Evolutionary conservation across 2,888 invertebrate species (phyloP).

Genomic region (Flexamia atlantica): DNA sequence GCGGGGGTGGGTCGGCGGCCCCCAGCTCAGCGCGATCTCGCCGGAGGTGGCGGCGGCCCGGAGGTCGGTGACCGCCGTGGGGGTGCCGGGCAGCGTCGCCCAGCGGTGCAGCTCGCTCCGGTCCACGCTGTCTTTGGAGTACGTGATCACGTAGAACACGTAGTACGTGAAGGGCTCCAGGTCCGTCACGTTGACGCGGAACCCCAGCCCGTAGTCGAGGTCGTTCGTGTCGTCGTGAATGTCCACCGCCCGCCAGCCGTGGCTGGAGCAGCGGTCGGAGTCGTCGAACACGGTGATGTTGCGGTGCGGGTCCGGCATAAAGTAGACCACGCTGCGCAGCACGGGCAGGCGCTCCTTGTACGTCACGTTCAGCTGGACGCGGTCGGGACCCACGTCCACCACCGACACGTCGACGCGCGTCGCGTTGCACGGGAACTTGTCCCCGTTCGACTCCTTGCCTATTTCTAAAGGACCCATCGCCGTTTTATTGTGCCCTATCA

Average conservation of each 20-base stretch:
- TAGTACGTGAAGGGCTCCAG: conserved; percentile 85
- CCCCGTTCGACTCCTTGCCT: conserved; percentile 82
- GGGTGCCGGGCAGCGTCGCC: conserved; percentile 75
- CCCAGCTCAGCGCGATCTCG: conserved; percentile 78
- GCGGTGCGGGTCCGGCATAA: conserved; percentile 76
- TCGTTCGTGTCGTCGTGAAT: conserved; percentile 66
- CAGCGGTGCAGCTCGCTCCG: conserved; percentile 76
- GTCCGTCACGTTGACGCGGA: conserved; percentile 72
- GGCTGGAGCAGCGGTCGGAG: conserved; percentile 78
- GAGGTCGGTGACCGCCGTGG: conserved; percentile 72
- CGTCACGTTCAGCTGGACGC: conserved; percentile 65
- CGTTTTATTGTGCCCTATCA: conserved; percentile 76
- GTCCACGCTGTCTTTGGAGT: conserved; percentile 76
- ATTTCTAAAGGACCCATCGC: conserved; percentile 78
- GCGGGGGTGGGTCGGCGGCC: conserved; percentile 78
- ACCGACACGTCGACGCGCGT: conserved; percentile 75
- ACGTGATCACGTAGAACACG: conserved; percentile 85
- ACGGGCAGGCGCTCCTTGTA: conserved; percentile 69
- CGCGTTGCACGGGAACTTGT: conserved; percentile 82
- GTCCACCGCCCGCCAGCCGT: conserved; percentile 73
- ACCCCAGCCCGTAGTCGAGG: conserved; percentile 71
- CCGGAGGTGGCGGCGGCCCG: conserved; percentile 73
- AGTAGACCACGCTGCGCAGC: conserved; percentile 82
- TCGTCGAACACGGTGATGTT: conserved; percentile 78
- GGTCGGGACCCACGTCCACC: conserved; percentile 57